These are phyloP conservation scores for Heliconius himera DNA, from an alignment of 1,140 invertebrate species.

Conservation along the genomic window DNA sequence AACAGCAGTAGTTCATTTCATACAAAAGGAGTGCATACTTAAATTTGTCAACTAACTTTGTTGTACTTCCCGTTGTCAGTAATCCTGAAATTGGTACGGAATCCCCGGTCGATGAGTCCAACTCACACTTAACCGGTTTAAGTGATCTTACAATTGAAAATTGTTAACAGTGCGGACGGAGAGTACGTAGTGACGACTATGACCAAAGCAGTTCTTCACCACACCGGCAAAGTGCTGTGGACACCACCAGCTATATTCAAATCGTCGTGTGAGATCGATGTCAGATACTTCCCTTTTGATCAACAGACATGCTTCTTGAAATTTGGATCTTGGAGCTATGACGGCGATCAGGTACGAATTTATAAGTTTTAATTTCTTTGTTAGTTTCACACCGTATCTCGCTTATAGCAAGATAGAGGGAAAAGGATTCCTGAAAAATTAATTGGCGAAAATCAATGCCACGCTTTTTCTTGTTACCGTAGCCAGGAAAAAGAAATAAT, in stretches of 20 bases:
- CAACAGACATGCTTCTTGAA: constrained; percentile 98
- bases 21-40: too few species aligned
- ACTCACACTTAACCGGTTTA: too few species aligned
- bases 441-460: too few species aligned
- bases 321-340: constrained; percentile 99
- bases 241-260: constrained; percentile 98
- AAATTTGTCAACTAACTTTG: too few species aligned
- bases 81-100: too few species aligned
- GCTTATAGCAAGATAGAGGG: background rate
- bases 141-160: background rate
- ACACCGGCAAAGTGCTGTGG: constrained; percentile 94
- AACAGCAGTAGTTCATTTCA: too few species aligned
- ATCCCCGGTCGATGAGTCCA: too few species aligned
- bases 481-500: too few species aligned
- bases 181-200: constrained; percentile 99
- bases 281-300: constrained; percentile 98
- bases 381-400: too few species aligned
- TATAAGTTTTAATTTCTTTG: background rate
- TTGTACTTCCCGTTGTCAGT: too few species aligned
- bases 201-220: constrained; percentile 96
- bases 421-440: too few species aligned
- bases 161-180: constrained; percentile 91
- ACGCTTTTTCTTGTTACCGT: too few species aligned
- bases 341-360: constrained; percentile 92
- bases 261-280: constrained; percentile 98